A percentile compares a stretch with the other conserved stretches of the same genome.
phyloP scores from a whole-genome alignment of 2,888 invertebrate genomes.

The Loripinus fragilis region DNA sequence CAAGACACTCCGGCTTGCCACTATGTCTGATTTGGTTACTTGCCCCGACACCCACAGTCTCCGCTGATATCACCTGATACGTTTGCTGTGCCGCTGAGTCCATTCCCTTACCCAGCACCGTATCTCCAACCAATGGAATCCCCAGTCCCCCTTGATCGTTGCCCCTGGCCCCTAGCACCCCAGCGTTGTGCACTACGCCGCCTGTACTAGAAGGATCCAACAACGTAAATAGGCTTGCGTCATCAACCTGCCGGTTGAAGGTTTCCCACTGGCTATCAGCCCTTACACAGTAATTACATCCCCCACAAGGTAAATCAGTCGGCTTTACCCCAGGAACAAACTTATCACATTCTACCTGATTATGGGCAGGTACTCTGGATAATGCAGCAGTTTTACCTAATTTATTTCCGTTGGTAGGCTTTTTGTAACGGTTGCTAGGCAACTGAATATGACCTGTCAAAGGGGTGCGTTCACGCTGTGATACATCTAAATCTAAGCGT shows the following conservation, averaged over 20 bases:
- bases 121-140: slow-evolving; percentile 3
- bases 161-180: neutral
- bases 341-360: too few species aligned
- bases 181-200: neutral
- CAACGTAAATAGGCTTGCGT: slow-evolving; percentile 1
- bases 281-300: too few species aligned
- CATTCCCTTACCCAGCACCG: neutral
- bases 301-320: neutral
- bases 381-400: too few species aligned
- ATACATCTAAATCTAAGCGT: too few species aligned
- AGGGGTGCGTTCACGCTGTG: too few species aligned
- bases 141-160: neutral
- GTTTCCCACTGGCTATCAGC: too few species aligned
- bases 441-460: too few species aligned
- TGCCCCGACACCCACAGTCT: too few species aligned
- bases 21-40: slow-evolving; percentile 2
- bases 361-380: too few species aligned
- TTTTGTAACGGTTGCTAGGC: too few species aligned
- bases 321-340: neutral
- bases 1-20: slow-evolving; percentile 6
- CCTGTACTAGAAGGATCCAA: neutral
- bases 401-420: too few species aligned
- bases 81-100: neutral
- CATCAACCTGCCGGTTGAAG: slow-evolving; percentile 1
- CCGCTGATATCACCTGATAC: neutral